phyloP scores from a whole-genome alignment of 2,113 vertebrate genomes.

The Lanius collurio region DNA sequence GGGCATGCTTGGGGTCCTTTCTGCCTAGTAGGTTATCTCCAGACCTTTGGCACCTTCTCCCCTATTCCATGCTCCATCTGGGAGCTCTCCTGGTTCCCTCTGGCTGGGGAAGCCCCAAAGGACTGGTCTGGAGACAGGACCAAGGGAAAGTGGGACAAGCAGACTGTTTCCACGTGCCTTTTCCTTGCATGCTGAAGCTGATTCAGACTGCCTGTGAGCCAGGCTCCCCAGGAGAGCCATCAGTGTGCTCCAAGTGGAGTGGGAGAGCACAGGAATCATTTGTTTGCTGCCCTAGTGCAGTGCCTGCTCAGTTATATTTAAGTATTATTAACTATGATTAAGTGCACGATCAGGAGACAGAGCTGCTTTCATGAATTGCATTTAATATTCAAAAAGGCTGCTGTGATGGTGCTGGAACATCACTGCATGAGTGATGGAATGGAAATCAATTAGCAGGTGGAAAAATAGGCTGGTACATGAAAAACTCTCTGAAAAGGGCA shows the following conservation, averaged over 20 bases:
- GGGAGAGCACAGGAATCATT: neutral
- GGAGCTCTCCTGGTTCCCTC: neutral
- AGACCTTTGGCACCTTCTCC: neutral
- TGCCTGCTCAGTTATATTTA: neutral
- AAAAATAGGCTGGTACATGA: neutral
- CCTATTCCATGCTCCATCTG: fast-evolving
- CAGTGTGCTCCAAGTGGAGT: neutral
- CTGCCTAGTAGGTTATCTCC: neutral
- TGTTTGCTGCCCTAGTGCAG: neutral
- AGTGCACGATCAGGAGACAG: neutral
- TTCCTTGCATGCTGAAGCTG: neutral
- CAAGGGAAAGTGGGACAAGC: neutral
- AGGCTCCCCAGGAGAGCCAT: neutral
- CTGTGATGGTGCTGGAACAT: neutral
- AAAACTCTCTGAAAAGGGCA: conserved; percentile 25
- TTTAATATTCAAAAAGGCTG: neutral
- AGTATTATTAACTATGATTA: conserved; percentile 19
- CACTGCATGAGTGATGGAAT: neutral
- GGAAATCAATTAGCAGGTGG: conserved; percentile 39
- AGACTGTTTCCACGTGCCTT: fast-evolving
- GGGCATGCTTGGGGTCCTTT: neutral
- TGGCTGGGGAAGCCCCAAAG: neutral
- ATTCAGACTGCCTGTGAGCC: neutral
- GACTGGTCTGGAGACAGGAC: neutral
- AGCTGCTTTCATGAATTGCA: neutral